A percentile compares a stretch with the other conserved stretches of the same genome.
These are phyloP conservation scores for Drosophila biarmipes DNA, from an alignment of 1,140 invertebrate genomes.

Conservation along the genomic window DNA sequence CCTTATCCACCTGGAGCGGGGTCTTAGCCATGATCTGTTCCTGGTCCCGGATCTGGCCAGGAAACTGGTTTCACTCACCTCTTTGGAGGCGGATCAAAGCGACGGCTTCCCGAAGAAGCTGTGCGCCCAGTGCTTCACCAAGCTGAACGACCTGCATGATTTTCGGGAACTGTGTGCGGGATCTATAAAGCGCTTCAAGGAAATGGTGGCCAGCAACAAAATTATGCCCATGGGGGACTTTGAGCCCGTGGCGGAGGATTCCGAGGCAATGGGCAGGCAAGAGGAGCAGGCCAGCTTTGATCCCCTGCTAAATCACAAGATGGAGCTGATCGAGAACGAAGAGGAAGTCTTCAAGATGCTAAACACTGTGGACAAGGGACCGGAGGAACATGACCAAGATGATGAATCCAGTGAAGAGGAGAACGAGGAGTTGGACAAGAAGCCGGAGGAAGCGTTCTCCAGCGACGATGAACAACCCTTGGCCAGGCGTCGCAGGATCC, in stretches of 20 bases:
- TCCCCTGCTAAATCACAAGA: constrained; percentile 67
- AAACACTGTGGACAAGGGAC: constrained; percentile 65
- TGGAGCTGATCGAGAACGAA: constrained; percentile 72
- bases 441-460: constrained; percentile 1
- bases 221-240: constrained; percentile 18
- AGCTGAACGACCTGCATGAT: constrained; percentile 65
- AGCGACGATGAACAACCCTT: constrained; percentile 70
- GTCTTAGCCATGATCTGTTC: constrained; percentile 59
- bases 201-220: constrained; percentile 56
- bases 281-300: constrained; percentile 60
- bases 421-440: constrained; percentile 8
- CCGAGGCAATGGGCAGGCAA: constrained; percentile 24
- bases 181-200: constrained; percentile 57
- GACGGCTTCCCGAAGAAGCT: constrained; percentile 69
- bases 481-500: constrained; percentile 33
- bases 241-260: constrained; percentile 33
- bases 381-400: constrained; percentile 5
- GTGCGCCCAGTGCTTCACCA: constrained; percentile 53
- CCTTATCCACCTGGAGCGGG: constrained; percentile 48
- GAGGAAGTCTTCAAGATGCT: constrained; percentile 79
- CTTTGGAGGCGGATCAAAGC: constrained; percentile 49
- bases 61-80: constrained; percentile 60
- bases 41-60: constrained; percentile 58
- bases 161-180: constrained; percentile 60
- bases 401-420: constrained; percentile 18